Conservation (phyloP, 35 echinoderm and acorn worm species). For the Eucidaris tribuloides region DNA sequence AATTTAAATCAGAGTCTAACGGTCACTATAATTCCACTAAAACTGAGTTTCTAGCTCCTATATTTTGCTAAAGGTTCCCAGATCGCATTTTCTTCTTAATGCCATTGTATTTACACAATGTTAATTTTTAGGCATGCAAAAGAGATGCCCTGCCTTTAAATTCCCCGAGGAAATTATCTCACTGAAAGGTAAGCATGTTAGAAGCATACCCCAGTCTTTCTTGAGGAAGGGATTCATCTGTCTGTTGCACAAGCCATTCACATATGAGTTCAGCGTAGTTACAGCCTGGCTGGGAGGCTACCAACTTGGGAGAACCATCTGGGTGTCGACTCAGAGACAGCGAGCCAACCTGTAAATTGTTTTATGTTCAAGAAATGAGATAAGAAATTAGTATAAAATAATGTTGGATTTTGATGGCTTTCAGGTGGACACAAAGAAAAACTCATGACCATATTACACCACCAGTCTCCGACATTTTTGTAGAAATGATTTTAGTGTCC, state of each 20-base stretch:
- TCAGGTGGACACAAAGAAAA: background rate
- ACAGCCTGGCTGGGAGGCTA: slow-evolving; percentile 97
- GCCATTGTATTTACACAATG: no score
- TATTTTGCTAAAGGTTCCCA: no score
- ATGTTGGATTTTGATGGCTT: background rate
- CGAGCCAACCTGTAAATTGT: slow-evolving; percentile 56
- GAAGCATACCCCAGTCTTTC: no score
- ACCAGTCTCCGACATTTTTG: background rate
- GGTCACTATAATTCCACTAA: no score
- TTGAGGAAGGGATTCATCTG: no score
- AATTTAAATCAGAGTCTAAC: no score
- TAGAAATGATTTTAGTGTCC: background rate
- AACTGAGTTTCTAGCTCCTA: no score
- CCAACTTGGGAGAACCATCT: slow-evolving; percentile 78
- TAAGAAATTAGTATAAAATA: background rate
- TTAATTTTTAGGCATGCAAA: no score
- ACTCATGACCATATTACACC: background rate
- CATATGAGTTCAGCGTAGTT: slow-evolving; percentile 91
- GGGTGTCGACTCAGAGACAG: slow-evolving; percentile 61
- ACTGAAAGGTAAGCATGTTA: no score
- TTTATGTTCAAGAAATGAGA: background rate
- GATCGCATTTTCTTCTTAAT: no score
- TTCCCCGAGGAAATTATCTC: no score
- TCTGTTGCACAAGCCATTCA: slow-evolving; percentile 49
- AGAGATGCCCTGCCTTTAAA: no score